phyloP scores from a whole-genome alignment of 2,888 invertebrate genomes.

The Synanthedon formicaeformis region DNA sequence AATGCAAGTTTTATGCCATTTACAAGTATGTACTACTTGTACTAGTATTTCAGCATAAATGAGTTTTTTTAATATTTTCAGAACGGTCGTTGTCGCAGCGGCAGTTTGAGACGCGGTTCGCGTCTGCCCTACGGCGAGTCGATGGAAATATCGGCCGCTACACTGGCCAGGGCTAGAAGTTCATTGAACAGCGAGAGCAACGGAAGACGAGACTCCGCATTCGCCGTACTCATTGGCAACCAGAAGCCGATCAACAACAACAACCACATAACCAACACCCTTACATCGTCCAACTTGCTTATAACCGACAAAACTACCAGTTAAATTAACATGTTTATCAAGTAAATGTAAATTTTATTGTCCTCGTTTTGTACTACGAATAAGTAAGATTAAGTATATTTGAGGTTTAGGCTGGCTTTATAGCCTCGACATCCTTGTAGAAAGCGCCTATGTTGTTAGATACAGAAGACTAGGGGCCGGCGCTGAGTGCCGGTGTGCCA shows the following conservation, averaged over 20 bases:
- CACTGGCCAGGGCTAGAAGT: slow-evolving; percentile 45
- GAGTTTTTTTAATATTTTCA: slow-evolving; percentile 15
- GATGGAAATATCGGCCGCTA: slow-evolving; percentile 62
- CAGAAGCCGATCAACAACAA: slow-evolving; percentile 53
- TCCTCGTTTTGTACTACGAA: no score
- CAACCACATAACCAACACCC: slow-evolving; percentile 34
- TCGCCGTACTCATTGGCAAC: slow-evolving; percentile 33
- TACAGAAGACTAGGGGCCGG: no score
- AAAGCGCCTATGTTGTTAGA: no score
- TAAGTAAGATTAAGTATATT: no score
- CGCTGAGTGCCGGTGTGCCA: no score
- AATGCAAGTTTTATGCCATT: no score
- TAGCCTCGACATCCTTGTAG: no score
- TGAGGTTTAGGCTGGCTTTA: no score
- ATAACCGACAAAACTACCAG: slow-evolving; percentile 2
- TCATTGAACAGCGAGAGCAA: slow-evolving; percentile 39
- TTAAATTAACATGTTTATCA: slow-evolving; percentile 1
- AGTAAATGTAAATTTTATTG: no score
- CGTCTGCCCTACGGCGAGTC: slow-evolving; percentile 58
- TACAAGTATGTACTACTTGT: no score
- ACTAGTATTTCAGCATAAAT: no score
- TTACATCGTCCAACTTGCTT: not conserved
- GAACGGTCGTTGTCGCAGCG: slow-evolving; percentile 41
- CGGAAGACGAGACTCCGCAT: slow-evolving; percentile 36
- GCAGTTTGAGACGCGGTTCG: slow-evolving; percentile 45